Conservation (phyloP, 2,888 invertebrate species). For the Steromphala cineraria region DNA sequence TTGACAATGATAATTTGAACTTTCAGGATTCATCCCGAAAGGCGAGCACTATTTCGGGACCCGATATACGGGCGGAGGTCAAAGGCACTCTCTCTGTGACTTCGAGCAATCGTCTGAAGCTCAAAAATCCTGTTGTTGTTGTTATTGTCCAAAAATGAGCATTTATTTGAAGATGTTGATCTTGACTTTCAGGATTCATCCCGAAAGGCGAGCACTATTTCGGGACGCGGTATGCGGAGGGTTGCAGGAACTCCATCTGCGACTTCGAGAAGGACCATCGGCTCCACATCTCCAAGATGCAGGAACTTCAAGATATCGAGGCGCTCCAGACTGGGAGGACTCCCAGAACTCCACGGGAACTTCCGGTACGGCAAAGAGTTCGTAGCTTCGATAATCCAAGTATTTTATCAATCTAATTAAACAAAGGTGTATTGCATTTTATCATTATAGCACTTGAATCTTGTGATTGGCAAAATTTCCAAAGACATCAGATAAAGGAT, state of each 20-base stretch:
- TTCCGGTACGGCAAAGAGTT: not conserved
- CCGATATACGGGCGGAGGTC: slow-evolving; percentile 63
- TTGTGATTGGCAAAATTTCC: too few relatives aligned
- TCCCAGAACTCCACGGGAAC: not conserved
- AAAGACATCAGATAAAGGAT: too few relatives aligned
- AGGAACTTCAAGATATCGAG: slow-evolving; percentile 49
- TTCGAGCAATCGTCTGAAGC: too few relatives aligned
- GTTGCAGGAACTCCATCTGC: slow-evolving; percentile 60
- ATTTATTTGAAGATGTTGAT: too few relatives aligned
- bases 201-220: slow-evolving; percentile 66
- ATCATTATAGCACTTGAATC: too few relatives aligned
- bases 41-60: too few relatives aligned
- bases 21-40: too few relatives aligned
- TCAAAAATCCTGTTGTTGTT: too few relatives aligned
- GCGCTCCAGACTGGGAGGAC: slow-evolving; percentile 26
- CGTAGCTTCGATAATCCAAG: not conserved
- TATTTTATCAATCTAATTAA: too few relatives aligned
- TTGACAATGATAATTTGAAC: not conserved
- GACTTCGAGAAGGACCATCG: slow-evolving; percentile 65
- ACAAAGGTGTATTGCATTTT: too few relatives aligned
- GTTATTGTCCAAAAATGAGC: too few relatives aligned
- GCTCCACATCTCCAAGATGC: slow-evolving; percentile 48
- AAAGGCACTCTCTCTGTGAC: too few relatives aligned
- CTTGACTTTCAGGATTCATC: slow-evolving; percentile 58
- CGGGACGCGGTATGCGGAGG: slow-evolving; percentile 65